A percentile compares a stretch with the other conserved stretches of the same genome.
Evolutionary conservation across 2,888 invertebrate species (phyloP).

Genomic region (Drosophila glabriapex): DNA sequence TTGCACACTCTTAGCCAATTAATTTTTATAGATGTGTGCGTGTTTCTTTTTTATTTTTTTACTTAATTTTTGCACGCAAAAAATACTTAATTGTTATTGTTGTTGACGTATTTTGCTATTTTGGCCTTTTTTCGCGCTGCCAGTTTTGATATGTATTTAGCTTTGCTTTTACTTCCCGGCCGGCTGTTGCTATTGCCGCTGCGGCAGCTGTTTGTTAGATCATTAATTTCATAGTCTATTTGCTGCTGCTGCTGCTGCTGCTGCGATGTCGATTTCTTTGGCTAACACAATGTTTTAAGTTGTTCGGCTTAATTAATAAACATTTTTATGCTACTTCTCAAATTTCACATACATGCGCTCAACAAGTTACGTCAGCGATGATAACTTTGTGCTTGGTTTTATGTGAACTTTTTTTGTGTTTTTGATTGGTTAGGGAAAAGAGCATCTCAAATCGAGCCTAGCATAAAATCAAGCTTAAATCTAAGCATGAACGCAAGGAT

Average conservation of each 20-base stretch:
- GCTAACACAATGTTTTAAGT: constrained; percentile 24
- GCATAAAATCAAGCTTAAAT: neutral
- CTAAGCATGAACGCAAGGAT: neutral
- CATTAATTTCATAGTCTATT: constrained; percentile 65
- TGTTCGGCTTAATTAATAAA: constrained; percentile 57
- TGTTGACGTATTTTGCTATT: constrained; percentile 8
- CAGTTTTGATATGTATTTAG: constrained; percentile 37
- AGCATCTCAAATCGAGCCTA: constrained; percentile 2
- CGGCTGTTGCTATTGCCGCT: constrained; percentile 25
- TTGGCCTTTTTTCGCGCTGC: constrained; percentile 29
- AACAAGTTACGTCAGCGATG: constrained; percentile 42
- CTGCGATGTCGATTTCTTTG: constrained; percentile 36
- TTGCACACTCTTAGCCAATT: constrained; percentile 37
- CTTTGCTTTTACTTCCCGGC: constrained; percentile 31
- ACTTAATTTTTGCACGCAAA: constrained; percentile 53
- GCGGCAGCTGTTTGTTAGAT: constrained; percentile 25
- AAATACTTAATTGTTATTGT: constrained; percentile 38
- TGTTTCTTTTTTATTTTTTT: constrained; percentile 18
- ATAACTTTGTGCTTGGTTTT: neutral
- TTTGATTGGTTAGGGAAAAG: constrained; percentile 12
- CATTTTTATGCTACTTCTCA: constrained; percentile 19
- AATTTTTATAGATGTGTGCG: constrained; percentile 28
- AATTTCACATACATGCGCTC: constrained; percentile 16
- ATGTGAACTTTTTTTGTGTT: neutral
- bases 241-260: constrained; percentile 35